Evolutionary conservation across 2,888 invertebrate genomes (phyloP).

Genomic region (Darwinula stevensoni): DNA sequence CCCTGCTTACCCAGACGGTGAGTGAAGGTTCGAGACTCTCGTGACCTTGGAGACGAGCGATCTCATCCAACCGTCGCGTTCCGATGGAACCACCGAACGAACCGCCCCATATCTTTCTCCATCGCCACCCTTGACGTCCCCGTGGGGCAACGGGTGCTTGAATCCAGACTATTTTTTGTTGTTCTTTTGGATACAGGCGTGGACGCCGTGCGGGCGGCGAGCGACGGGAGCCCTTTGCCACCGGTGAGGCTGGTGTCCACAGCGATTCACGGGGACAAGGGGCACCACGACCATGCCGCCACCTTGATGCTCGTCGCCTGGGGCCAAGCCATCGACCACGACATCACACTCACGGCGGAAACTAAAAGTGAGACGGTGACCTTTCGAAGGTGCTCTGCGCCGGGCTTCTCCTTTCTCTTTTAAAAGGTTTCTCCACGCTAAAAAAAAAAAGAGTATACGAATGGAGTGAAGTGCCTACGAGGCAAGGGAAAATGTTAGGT

Average conservation of each 20-base stretch:
- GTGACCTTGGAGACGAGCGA: background rate
- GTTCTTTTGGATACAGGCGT: conserved; percentile 9
- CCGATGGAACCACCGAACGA: too few species aligned
- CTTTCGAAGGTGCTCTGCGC: too few species aligned
- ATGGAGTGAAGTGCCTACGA: background rate
- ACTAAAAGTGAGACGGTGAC: conserved; percentile 18
- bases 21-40: conserved; percentile 5
- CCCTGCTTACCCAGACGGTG: conserved; percentile 14
- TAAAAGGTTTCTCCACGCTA: too few species aligned
- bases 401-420: background rate
- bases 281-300: conserved; percentile 22
- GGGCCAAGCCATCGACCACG: conserved; percentile 19
- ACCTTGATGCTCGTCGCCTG: conserved; percentile 16
- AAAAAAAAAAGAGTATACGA: background rate
- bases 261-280: conserved; percentile 27
- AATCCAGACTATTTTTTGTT: conserved; percentile 3
- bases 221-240: conserved; percentile 23
- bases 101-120: too few species aligned
- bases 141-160: too few species aligned
- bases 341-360: conserved; percentile 18
- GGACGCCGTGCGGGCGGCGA: conserved; percentile 10
- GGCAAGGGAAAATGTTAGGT: too few species aligned
- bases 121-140: too few species aligned
- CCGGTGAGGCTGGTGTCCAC: conserved; percentile 35
- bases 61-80: background rate